Percentiles rank a stretch among this genome's conserved stretches.
Evolutionary conservation across 1,140 invertebrate species (phyloP).

Genomic region (Helicorthomorpha holstii): DNA sequence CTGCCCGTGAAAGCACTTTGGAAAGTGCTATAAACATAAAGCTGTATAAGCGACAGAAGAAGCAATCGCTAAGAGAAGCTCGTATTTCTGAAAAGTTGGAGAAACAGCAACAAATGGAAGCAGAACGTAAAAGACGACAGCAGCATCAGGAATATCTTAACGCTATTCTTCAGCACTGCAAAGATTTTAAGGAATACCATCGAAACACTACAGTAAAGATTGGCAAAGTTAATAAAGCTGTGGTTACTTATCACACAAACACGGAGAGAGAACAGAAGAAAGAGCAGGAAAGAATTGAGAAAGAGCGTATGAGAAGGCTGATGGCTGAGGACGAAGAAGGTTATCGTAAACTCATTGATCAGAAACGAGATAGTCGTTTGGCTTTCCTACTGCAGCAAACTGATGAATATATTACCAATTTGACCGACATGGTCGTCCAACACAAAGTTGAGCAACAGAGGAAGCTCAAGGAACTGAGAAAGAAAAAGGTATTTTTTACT

Average conservation of each 20-base stretch:
- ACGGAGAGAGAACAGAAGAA: constrained; percentile 98
- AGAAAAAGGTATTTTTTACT: constrained; percentile 28
- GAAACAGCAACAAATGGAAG: constrained; percentile 95
- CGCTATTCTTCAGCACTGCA: constrained; percentile 88
- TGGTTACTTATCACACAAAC: constrained; percentile 92
- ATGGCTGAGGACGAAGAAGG: constrained; percentile 55
- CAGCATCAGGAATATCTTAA: constrained; percentile 93
- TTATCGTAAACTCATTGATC: constrained; percentile 90
- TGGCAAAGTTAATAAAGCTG: constrained; percentile 80
- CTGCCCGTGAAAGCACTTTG: constrained; percentile 79
- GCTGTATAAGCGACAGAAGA: constrained; percentile 87
- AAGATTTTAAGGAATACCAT: constrained; percentile 95
- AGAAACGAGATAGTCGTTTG: constrained; percentile 98
- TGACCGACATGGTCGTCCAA: constrained; percentile 91
- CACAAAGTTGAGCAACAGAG: constrained; percentile 76
- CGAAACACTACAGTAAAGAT: constrained; percentile 73
- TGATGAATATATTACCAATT: constrained; percentile 92
- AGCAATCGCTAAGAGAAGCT: constrained; percentile 86
- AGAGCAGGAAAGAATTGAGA: constrained; percentile 95
- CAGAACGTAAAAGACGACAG: constrained; percentile 83
- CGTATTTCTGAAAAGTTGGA: constrained; percentile 94
- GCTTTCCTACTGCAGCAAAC: constrained; percentile 95
- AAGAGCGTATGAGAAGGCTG: constrained; percentile 91
- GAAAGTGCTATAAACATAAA: constrained; percentile 95
- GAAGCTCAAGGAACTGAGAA: constrained; percentile 66